Conservation (phyloP, 1,140 invertebrate species). For the Cryptotermes secundus region DNA sequence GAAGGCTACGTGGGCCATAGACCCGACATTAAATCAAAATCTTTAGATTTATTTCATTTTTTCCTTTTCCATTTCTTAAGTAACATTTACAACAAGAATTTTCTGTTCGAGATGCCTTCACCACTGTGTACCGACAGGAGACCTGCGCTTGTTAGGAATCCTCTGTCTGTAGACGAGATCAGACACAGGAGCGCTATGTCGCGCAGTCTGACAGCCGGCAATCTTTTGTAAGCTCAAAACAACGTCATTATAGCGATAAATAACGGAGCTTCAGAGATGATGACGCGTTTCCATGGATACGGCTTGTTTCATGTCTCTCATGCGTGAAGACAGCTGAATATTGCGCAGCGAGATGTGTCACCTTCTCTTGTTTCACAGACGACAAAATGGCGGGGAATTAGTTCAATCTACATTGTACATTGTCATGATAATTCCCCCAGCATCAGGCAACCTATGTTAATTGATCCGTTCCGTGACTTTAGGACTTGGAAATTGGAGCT, state of each 20-base stretch:
- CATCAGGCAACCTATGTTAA: background rate
- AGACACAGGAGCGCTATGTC: background rate
- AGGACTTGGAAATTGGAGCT: background rate
- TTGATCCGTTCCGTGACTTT: background rate
- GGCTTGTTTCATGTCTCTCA: slow-evolving; percentile 6
- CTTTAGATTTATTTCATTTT: too few species aligned
- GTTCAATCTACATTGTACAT: background rate
- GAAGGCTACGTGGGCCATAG: too few species aligned
- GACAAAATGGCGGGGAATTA: slow-evolving; percentile 7
- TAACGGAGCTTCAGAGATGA: background rate
- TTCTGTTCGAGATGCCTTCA: too few species aligned
- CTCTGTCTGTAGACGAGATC: too few species aligned
- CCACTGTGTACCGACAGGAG: too few species aligned
- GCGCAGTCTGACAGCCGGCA: background rate
- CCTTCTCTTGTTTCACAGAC: background rate
- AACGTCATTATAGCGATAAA: background rate
- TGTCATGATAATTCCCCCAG: background rate
- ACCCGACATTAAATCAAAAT: too few species aligned
- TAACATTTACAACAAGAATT: too few species aligned
- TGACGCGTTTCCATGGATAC: background rate
- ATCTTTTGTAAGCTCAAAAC: slow-evolving; percentile 12
- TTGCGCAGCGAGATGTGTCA: background rate
- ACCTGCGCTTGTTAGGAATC: too few species aligned
- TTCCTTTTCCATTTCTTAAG: too few species aligned
- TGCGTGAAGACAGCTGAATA: background rate